Evolutionary conservation across 53 echinoderm and acorn worm genomes (phyloP), one percentile per base, ranked within the genome.

Genomic region (Henricia sp.): DNA sequence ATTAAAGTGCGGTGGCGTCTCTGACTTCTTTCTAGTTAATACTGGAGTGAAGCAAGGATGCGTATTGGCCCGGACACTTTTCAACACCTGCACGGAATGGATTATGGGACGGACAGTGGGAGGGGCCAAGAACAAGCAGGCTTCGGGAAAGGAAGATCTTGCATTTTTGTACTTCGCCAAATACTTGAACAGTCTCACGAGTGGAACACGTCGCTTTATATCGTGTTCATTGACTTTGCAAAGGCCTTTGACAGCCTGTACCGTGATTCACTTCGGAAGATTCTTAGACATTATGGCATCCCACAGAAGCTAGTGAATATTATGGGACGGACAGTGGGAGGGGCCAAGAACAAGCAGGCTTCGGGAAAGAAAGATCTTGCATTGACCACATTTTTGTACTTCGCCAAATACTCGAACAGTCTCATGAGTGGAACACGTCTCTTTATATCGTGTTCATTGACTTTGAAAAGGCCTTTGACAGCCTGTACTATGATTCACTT

Each of bases 241-340:
- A 46, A 46, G 48, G 48, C 48, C 14, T 46, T 14, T 20, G 29
- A 67, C 30, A 67, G 29, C 30, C 67, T 67, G 30, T 34, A 67
- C 67, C 67, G 67, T 67, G 67, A 67, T 19, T 67, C 29, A 21
- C 67, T 67, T 67, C 32, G 67, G 25, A 67, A 37, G 67, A 67
- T 67, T 34, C 24, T 67, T 34, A 67, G 67, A 67, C 26, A 67
- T 3, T 11, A 67, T 29, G 10, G 16, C 67, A 14, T 14, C 19
- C 33, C 16, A 3, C 3, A 67, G 19, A 67, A 37, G 32, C 37
- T 67, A 5, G 37, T 27, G 30, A 67, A 12, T 6, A 67, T 37
- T 33, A n/a, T 27, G 37, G n/a, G n/a, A n/a, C n/a, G n/a, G n/a
- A n/a, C n/a, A n/a, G n/a, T n/a, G n/a, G n/a, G n/a, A n/a, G n/a